phyloP scores from a whole-genome alignment of 2,888 invertebrate genomes.

The Actias luna region DNA sequence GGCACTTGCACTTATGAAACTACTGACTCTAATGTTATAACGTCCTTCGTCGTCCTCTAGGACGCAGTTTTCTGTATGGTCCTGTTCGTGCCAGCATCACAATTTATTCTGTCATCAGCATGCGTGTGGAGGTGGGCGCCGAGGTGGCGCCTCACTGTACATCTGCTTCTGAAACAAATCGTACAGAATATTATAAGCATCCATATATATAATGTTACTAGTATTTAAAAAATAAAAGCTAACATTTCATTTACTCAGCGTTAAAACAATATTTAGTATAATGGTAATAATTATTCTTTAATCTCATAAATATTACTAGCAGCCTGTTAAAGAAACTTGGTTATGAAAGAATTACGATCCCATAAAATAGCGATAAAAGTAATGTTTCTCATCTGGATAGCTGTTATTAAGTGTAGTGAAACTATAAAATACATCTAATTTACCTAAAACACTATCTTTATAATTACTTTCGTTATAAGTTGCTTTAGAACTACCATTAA shows the following conservation, averaged over 20 bases:
- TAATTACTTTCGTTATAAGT: conserved; percentile 19
- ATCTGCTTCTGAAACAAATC: conserved; percentile 62
- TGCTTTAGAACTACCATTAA: conserved; percentile 15
- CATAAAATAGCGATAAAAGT: conserved; percentile 28
- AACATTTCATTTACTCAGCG: background rate
- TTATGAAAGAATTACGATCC: conserved; percentile 24
- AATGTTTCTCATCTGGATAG: conserved; percentile 26
- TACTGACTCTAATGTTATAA: conserved; percentile 53
- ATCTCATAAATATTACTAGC: conserved; percentile 6
- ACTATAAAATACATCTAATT: conserved; percentile 23
- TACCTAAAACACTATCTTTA: conserved; percentile 19
- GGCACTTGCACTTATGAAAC: conserved; percentile 71
- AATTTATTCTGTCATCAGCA: conserved; percentile 76
- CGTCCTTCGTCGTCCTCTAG: conserved; percentile 80
- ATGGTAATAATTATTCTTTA: background rate
- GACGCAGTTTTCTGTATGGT: conserved; percentile 78
- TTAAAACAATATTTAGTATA: background rate
- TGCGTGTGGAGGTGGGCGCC: conserved; percentile 62
- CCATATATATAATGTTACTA: background rate
- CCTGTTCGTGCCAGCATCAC: conserved; percentile 78
- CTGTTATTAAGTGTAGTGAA: conserved; percentile 23
- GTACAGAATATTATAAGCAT: conserved; percentile 22
- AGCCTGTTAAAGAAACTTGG: conserved; percentile 21
- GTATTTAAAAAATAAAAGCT: background rate
- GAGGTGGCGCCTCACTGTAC: conserved; percentile 52